Evolutionary conservation across 2,888 invertebrate genomes (phyloP).

Genomic region (Protodeltote pygarga): DNA sequence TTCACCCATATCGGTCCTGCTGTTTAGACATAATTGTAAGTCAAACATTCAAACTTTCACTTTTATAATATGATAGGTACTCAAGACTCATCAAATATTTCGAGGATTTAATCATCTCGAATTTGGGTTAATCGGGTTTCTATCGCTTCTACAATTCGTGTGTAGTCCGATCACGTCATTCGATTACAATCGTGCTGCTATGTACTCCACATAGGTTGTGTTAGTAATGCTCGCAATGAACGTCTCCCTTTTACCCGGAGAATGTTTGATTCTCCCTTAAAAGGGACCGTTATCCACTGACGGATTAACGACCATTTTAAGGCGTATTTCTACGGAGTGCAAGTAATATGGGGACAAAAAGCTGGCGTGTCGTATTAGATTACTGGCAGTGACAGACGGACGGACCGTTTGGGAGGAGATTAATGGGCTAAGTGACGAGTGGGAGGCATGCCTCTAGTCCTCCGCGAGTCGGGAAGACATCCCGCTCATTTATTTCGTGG

Average conservation of each 20-base stretch:
- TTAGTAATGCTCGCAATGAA: slow-evolving; percentile 47
- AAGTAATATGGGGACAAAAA: slow-evolving; percentile 83
- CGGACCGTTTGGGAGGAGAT: slow-evolving; percentile 79
- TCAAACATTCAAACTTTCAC: neutral
- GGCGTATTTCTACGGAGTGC: slow-evolving; percentile 76
- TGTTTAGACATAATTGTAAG: no score
- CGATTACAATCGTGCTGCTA: slow-evolving; percentile 37
- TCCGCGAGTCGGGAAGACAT: slow-evolving; percentile 65
- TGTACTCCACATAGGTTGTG: slow-evolving; percentile 38
- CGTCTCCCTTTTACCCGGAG: slow-evolving; percentile 59
- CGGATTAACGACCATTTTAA: slow-evolving; percentile 76
- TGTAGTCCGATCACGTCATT: slow-evolving; percentile 13
- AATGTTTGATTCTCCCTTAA: slow-evolving; percentile 71
- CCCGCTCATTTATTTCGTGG: slow-evolving; percentile 73
- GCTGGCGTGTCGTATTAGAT: slow-evolving; percentile 86
- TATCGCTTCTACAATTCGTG: slow-evolving; percentile 14
- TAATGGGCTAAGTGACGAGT: slow-evolving; percentile 85
- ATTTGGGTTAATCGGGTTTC: slow-evolving; percentile 14
- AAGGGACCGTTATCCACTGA: slow-evolving; percentile 70
- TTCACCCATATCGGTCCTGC: no score
- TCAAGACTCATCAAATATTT: neutral
- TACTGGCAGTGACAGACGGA: slow-evolving; percentile 84
- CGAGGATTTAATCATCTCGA: slow-evolving; percentile 6
- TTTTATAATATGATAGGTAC: neutral
- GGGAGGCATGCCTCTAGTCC: slow-evolving; percentile 69